Percentiles rank a stretch among this genome's conserved stretches.
These are phyloP conservation scores for Nautilus pompilius DNA, from an alignment of 1,140 invertebrate species.

Conservation along the genomic window DNA sequence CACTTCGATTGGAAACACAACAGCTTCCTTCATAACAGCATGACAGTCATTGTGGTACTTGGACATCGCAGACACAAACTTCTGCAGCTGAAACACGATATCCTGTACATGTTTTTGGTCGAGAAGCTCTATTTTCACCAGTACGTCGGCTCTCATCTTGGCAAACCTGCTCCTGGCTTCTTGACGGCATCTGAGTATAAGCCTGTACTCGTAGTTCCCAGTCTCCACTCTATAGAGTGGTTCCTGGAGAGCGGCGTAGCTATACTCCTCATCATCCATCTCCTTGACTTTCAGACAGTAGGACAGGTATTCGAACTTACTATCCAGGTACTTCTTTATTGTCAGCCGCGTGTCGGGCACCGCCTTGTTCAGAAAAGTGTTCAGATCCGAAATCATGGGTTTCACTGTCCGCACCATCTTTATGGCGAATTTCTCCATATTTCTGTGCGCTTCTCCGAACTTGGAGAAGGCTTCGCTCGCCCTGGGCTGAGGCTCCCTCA, in stretches of 20 bases:
- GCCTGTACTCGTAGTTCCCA: conserved; percentile 97
- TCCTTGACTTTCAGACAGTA: conserved; percentile 94
- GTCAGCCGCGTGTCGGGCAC: conserved; percentile 97
- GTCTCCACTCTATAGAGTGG: conserved; percentile 96
- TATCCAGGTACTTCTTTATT: conserved; percentile 93
- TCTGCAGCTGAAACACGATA: conserved; percentile 78
- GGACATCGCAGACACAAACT: conserved; percentile 75
- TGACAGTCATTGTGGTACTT: conserved; percentile 68
- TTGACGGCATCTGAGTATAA: conserved; percentile 91
- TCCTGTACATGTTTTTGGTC: conserved; percentile 98
- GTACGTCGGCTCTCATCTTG: conserved; percentile 86
- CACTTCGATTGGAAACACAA: conserved; percentile 93
- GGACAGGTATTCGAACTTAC: conserved; percentile 97
- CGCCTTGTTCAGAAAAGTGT: conserved; percentile 94
- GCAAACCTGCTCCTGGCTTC: conserved; percentile 88
- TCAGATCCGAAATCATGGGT: conserved; percentile 88
- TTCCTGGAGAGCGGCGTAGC: conserved; percentile 85
- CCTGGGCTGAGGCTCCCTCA: conserved; percentile 88
- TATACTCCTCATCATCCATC: conserved; percentile 98
- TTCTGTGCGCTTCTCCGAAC: conserved; percentile 92
- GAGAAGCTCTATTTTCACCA: conserved; percentile 93
- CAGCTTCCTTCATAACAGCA: conserved; percentile 66
- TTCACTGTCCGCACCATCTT: conserved; percentile 87
- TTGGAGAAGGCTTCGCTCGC: conserved; percentile 93
- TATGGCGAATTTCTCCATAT: conserved; percentile 88